Base-by-base conservation (phyloP, 2,888 invertebrate species). In the Galerucella calmariensis region DNA sequence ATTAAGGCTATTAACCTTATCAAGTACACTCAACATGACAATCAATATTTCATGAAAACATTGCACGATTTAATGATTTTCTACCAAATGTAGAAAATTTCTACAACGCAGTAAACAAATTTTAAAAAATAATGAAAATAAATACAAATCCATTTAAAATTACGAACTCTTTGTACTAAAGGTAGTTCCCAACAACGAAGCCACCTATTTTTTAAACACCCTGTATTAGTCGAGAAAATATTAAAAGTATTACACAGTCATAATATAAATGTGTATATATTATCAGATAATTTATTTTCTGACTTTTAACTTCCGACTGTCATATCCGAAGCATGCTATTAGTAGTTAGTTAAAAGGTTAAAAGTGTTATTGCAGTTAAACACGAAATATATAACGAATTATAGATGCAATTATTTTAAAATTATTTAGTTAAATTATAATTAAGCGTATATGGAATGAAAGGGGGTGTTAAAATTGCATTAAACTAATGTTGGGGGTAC, bases 361-460 rank as follows among this genome's bases (percentile, higher is more conserved):
- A 51, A 51, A 51, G 51, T 51, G 51, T 51, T 51, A 51, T 51
- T 14, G 51, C 48, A 14, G 12, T 14, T 48, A 48, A 48, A 48
- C 48, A 48, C 48, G 48, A 12, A 48, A 48, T 48, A 4, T 12
- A 20, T 20, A 20, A 20, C 20, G 20, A 20, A 20, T 20, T 20
- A 20, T 48, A 4, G 48, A 48, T 14, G 14, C 14, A 48, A 4
- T 12, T 14, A 48, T 83, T 80, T 8, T 27, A 27, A 27, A 27
- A 27, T 27, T 27, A 27, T 3, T 27, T 27, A 27, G 27, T 27
- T 27, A 27, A 27, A 27, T 27, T 27, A 27, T 3, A 27, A 27
- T 27, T 2, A 27, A 27, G 4, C 27, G 27, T 27, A 4, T 27
- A 27, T 27, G 27, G 27, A 27, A 27, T 4, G 27, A 27, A 27